Evolutionary conservation across 2,113 vertebrate species (phyloP).

Genomic region (Ceyx melanurus): DNA sequence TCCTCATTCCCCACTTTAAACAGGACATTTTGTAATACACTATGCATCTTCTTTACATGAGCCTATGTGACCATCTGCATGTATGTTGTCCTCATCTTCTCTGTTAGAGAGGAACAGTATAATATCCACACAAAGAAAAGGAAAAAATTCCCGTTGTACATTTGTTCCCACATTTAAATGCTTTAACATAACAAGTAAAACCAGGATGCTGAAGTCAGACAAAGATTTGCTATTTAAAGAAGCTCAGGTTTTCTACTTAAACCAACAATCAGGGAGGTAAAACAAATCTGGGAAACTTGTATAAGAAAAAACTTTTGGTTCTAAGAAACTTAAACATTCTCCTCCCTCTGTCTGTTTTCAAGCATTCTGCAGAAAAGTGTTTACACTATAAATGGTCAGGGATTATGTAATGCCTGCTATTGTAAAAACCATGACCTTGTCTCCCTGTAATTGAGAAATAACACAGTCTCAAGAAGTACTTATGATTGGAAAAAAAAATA

Average conservation of each 20-base stretch:
- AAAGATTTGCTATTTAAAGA: neutral
- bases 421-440: neutral
- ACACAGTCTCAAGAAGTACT: constrained; percentile 6
- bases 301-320: neutral
- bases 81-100: neutral
- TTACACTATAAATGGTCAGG: neutral
- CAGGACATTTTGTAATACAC: neutral
- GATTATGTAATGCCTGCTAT: neutral
- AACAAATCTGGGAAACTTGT: neutral
- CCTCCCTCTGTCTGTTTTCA: neutral
- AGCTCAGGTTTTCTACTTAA: neutral
- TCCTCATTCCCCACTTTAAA: neutral
- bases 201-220: neutral
- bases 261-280: neutral
- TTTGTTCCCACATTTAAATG: neutral
- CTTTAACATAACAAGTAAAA: neutral
- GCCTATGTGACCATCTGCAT: neutral
- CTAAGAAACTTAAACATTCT: neutral
- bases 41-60: neutral
- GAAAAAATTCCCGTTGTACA: neutral
- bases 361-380: neutral
- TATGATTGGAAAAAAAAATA: neutral
- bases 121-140: neutral
- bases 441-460: constrained; percentile 5
- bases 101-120: neutral